A percentile compares a stretch with the other conserved stretches of the same genome.
Conservation (phyloP, 2,797 vertebrate genomes). For the Tokudaia tokunoshimensis region DNA sequence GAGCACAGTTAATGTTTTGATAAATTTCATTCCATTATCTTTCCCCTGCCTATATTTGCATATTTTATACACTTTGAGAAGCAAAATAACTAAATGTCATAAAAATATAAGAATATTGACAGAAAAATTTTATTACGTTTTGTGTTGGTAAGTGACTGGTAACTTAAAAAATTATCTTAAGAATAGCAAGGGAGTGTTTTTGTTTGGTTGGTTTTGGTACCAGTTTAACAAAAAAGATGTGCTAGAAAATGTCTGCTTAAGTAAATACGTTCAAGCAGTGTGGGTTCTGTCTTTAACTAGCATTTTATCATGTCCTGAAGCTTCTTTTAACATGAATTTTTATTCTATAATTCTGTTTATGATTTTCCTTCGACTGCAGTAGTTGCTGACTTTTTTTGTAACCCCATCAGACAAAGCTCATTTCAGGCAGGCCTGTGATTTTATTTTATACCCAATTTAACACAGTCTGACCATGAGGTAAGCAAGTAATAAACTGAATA, state of each 20-base stretch:
- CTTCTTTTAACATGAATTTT: conserved; percentile 34
- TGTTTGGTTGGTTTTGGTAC: not conserved
- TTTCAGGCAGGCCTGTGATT: not conserved
- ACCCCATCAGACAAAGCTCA: not conserved
- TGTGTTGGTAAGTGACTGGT: conserved; percentile 11
- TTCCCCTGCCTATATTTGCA: not conserved
- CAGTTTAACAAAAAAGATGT: conserved; percentile 14
- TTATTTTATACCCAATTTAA: conserved; percentile 23
- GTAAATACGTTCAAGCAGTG: not conserved
- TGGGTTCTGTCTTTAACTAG: not conserved
- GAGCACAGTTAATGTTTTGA: conserved; percentile 32
- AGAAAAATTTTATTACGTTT: not conserved
- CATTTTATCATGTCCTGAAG: conserved; percentile 48
- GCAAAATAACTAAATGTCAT: not conserved
- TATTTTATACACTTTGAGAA: conserved; percentile 17
- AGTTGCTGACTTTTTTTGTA: not conserved
- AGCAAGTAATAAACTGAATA: not conserved
- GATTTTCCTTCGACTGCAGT: not conserved
- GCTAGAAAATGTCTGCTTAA: conserved; percentile 3
- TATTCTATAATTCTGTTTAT: conserved; percentile 39
- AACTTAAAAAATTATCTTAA: conserved; percentile 41
- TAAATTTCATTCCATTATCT: conserved; percentile 32
- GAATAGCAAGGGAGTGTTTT: not conserved
- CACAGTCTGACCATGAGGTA: not conserved
- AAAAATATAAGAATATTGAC: conserved; percentile 45